Base-by-base conservation (phyloP, 2,888 invertebrate species). In the Campopleginae sp. region DNA sequence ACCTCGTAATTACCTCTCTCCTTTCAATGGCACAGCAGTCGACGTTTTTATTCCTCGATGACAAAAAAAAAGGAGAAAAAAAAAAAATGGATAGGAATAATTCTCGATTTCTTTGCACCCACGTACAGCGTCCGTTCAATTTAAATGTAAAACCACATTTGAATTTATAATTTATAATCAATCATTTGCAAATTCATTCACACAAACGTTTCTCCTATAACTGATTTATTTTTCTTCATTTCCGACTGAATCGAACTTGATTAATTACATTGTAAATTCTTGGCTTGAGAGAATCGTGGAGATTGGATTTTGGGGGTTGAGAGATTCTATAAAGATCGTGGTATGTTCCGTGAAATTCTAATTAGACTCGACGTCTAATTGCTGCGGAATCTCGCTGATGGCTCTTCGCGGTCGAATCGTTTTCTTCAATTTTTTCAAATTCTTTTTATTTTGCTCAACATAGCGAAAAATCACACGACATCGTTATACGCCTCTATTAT, bases 11-110 rank as follows among this genome's bases (percentile, higher is more conserved):
- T 78, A 23, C 48, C 82, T 79, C 63, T 63, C 63, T 71, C 38
- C 44, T 23, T 48, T 31, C 63, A 61, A 23, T 77, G 72, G 80
- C 85, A 79, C 70, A 86, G 85, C 70, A 86, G 85, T 66, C 27
- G 51, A 42, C 27, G 10, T 66, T 77, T 78, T 70, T 78, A 58
- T 70, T 48, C 10, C 65, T 12, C 5, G 17, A n/a, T 48, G 4
- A 65, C 2, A 44, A 63, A 33, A 48, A 48, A 8, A 51, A 44
- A 46, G 31, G 6, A 7, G 6, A 17, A 31, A 63, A 10, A 38
- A 63, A 61, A 74, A 54, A 42, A 44, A 17, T 33, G 23, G 68
- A 70, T 48, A 19, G 58, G 27, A 65, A 31, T 51, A 66, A 27
- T 48, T 44, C 54, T n/a, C 23, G 46, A 70, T 70, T 46, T 68